Evolutionary conservation across 2,797 vertebrate species (phyloP).

Genomic region (Remorina albescens): DNA sequence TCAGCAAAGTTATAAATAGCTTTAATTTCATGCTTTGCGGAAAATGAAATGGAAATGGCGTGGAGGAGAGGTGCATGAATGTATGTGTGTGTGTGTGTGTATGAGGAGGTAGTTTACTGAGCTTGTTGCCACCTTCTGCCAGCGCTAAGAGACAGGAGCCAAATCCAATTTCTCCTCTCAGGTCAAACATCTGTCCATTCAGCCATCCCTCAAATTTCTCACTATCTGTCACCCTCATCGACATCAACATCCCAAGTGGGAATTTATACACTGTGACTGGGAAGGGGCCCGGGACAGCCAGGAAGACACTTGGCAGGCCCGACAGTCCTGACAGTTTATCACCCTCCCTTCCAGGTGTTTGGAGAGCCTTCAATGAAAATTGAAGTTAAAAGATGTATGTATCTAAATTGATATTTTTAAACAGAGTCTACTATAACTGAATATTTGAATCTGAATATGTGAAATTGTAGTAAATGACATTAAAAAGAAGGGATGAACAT

Average conservation of each 20-base stretch:
- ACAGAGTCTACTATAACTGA: neutral
- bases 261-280: constrained; percentile 57
- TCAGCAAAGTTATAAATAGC: constrained; percentile 84
- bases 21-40: constrained; percentile 86
- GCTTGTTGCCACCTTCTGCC: constrained; percentile 75
- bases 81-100: constrained; percentile 24
- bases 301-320: constrained; percentile 45
- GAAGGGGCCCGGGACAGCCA: neutral
- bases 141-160: constrained; percentile 76
- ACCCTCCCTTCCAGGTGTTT: constrained; percentile 47
- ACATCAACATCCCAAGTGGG: constrained; percentile 53
- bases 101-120: constrained; percentile 75
- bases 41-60: constrained; percentile 81
- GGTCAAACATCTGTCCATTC: constrained; percentile 76
- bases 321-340: constrained; percentile 39
- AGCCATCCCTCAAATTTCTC: constrained; percentile 72
- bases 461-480: too few relatives aligned
- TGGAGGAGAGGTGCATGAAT: constrained; percentile 38
- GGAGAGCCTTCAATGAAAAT: constrained; percentile 1
- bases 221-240: constrained; percentile 65
- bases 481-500: too few relatives aligned
- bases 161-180: constrained; percentile 78
- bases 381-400: neutral
- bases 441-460: constrained; percentile 1
- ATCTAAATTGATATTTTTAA: neutral